Conservation (phyloP, 2,113 vertebrate genomes). For the Choloepus hoffmanni region DNA sequence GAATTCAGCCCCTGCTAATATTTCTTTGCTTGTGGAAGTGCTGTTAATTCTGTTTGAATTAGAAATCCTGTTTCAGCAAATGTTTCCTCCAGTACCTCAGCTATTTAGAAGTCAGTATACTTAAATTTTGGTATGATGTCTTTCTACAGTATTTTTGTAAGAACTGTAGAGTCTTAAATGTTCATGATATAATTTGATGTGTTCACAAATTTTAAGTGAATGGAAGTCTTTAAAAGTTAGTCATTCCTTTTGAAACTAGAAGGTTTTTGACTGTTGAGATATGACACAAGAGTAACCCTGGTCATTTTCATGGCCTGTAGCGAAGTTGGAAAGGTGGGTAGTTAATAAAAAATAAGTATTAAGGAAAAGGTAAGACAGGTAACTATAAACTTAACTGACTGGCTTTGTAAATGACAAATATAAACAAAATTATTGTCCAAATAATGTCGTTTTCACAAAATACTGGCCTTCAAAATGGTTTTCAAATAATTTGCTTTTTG, state of each 20-base stretch:
- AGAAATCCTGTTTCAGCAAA: slow-evolving; percentile 5
- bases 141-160: not conserved
- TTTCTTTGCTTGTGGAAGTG: not conserved
- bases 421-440: not conserved
- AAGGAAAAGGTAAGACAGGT: not conserved
- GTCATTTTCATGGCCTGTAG: slow-evolving; percentile 15
- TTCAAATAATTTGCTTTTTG: slow-evolving; percentile 26
- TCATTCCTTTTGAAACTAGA: slow-evolving; percentile 10
- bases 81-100: not conserved
- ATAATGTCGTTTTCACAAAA: slow-evolving; percentile 5
- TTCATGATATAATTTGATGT: slow-evolving; percentile 5
- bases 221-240: not conserved
- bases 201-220: not conserved
- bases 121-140: not conserved
- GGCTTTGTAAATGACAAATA: slow-evolving; percentile 13
- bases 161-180: not conserved
- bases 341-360: not conserved
- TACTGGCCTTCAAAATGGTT: not conserved
- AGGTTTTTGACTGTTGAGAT: not conserved
- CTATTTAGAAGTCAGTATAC: slow-evolving; percentile 25
- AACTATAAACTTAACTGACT: not conserved
- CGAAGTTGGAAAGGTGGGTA: not conserved
- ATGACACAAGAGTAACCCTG: not conserved
- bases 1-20: not conserved
- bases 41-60: slow-evolving; percentile 8